Base-by-base conservation (phyloP, 2,888 invertebrate species). In the Leistus spinibarbis region DNA sequence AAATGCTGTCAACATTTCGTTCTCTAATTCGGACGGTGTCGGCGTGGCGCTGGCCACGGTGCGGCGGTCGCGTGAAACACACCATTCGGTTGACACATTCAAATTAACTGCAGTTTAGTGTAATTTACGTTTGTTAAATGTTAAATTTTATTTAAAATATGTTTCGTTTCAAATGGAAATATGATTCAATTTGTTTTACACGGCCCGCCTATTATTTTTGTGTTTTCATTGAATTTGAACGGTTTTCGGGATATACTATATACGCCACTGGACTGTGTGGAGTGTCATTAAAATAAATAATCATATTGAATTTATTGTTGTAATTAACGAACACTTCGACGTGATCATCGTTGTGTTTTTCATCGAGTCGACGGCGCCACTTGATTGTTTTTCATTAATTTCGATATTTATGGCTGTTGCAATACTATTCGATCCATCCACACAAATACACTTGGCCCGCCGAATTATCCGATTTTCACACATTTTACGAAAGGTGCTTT, bases 61-160 rank as follows among this genome's bases (percentile, higher is more conserved):
- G 17, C 65, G 24, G 60, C 69, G 19, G 56, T 22, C 60, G 16
- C 54, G 60, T 22, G 57, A 64, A n/a, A 20, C 53, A 22, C 67
- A 67, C 67, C 40, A 40, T 40, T 40, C 40, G 40, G 40, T 40
- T 74, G 73, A 74, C 73, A 74, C 67, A 62, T 60, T 54, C 60
- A 74, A 74, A 74, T 74, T 74, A 74, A 74, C 73, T 74, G 73
- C 73, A 74, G 73, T 74, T 74, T 74, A 74, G 73, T 68, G 73
- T 74, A 74, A 74, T 74, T 74, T 74, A 74, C 73, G 62, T 68
- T 40, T 74, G 73, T 74, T 74, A 75, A 74, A 75, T 75, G 75
- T 75, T 75, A 75, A 75, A 75, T 75, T 75, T 75, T 75, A 69
- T 75, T 75, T 75, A 75, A 75, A 75, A 75, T 75, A 75, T 75